Evolutionary conservation across 2,113 vertebrate species (phyloP).

Genomic region (Pteronura brasiliensis): DNA sequence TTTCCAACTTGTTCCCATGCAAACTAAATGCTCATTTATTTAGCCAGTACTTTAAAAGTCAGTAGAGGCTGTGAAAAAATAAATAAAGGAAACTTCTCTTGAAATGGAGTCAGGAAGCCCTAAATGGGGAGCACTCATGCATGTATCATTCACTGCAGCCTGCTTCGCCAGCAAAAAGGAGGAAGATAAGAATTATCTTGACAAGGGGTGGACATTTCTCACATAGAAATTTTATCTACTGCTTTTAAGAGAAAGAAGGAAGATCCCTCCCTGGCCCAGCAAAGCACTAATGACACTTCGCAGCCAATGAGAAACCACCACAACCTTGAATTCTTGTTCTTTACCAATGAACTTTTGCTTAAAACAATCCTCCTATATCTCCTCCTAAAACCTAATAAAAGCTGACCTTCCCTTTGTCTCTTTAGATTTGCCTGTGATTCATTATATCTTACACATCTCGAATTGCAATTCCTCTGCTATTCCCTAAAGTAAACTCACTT

Average conservation of each 20-base stretch:
- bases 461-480: neutral
- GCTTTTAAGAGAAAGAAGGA: neutral
- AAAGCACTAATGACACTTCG: neutral
- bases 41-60: conserved; percentile 34
- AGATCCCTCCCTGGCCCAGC: neutral
- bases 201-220: neutral
- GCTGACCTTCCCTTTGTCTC: neutral
- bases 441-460: neutral
- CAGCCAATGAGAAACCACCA: neutral
- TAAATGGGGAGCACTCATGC: neutral
- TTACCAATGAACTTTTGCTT: neutral
- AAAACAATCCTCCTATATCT: neutral
- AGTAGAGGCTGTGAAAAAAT: neutral
- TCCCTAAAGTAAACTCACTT: neutral
- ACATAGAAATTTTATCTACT: neutral
- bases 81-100: neutral
- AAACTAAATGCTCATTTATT: conserved; percentile 36
- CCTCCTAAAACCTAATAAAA: neutral
- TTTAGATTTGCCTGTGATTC: neutral
- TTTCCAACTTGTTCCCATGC: neutral
- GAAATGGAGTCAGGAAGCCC: neutral
- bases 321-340: neutral
- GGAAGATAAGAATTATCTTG: neutral
- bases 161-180: neutral
- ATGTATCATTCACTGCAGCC: neutral